These are phyloP conservation scores for Cloeon dipterum DNA, from an alignment of 2,888 invertebrate species.

Conservation along the genomic window DNA sequence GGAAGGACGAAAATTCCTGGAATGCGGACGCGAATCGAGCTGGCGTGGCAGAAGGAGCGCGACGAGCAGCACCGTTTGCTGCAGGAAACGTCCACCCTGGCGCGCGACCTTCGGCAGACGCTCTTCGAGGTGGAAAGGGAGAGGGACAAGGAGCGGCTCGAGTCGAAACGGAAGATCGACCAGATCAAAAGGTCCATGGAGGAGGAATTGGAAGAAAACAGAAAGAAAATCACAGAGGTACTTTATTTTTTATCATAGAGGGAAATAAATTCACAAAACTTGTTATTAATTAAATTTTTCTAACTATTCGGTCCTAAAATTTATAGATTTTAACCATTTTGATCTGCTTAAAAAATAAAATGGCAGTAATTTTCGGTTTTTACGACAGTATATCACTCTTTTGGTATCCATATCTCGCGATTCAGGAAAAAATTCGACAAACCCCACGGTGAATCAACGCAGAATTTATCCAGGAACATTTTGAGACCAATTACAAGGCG, in stretches of 20 bases:
- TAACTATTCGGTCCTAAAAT: too few species aligned
- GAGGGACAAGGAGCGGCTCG: slow-evolving; percentile 68
- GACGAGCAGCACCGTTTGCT: slow-evolving; percentile 77
- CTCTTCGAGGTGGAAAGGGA: slow-evolving; percentile 76
- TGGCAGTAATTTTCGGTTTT: too few species aligned
- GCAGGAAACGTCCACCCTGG: slow-evolving; percentile 75
- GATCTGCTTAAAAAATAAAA: too few species aligned
- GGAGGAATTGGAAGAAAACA: slow-evolving; percentile 74
- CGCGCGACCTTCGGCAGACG: slow-evolving; percentile 67
- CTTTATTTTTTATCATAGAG: slow-evolving; percentile 5
- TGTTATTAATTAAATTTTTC: too few species aligned
- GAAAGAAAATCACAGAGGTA: slow-evolving; percentile 46
- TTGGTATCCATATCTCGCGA: too few species aligned
- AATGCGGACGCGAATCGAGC: slow-evolving; percentile 63
- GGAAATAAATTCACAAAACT: neutral
- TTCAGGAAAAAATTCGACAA: too few species aligned
- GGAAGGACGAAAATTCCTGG: slow-evolving; percentile 72
- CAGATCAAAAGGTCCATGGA: slow-evolving; percentile 65
- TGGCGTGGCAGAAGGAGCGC: slow-evolving; percentile 85
- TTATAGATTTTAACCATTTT: too few species aligned
- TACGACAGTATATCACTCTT: too few species aligned
- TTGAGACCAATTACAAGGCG: too few species aligned
- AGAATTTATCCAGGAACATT: too few species aligned
- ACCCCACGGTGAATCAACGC: too few species aligned
- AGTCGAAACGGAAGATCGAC: slow-evolving; percentile 63